Conservation (phyloP, 2,888 invertebrate species). For the Arenicola marina region DNA sequence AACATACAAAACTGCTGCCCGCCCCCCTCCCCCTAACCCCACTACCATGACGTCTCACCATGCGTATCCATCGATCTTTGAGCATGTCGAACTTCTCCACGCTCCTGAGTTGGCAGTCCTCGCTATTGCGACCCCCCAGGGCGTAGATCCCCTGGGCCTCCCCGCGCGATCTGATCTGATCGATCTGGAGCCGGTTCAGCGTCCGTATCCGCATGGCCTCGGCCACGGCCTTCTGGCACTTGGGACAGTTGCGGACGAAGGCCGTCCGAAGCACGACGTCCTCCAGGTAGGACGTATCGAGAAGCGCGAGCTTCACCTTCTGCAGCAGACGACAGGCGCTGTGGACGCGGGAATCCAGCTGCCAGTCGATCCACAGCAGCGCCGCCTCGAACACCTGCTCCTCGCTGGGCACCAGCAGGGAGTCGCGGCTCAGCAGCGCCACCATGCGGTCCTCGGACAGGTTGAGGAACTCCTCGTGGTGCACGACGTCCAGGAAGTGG, state of each 20-base stretch:
- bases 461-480: conserved; percentile 54
- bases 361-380: conserved; percentile 50
- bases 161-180: neutral
- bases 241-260: conserved; percentile 51
- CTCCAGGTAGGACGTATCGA: conserved; percentile 50
- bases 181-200: conserved; percentile 30
- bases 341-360: conserved; percentile 32
- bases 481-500: conserved; percentile 54
- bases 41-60: conserved; percentile 48
- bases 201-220: conserved; percentile 47
- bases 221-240: conserved; percentile 53
- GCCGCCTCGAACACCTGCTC: conserved; percentile 54
- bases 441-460: conserved; percentile 48
- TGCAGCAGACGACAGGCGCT: conserved; percentile 48
- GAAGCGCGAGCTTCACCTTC: conserved; percentile 49
- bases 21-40: too few species aligned
- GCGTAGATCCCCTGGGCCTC: conserved; percentile 57
- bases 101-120: conserved; percentile 54
- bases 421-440: conserved; percentile 48
- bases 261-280: conserved; percentile 50
- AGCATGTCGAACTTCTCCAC: conserved; percentile 56
- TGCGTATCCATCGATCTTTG: conserved; percentile 52
- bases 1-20: too few species aligned
- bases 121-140: conserved; percentile 55
- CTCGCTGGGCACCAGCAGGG: conserved; percentile 51